Conservation (phyloP, 2,113 vertebrate genomes). For the Pitta sordida region DNA sequence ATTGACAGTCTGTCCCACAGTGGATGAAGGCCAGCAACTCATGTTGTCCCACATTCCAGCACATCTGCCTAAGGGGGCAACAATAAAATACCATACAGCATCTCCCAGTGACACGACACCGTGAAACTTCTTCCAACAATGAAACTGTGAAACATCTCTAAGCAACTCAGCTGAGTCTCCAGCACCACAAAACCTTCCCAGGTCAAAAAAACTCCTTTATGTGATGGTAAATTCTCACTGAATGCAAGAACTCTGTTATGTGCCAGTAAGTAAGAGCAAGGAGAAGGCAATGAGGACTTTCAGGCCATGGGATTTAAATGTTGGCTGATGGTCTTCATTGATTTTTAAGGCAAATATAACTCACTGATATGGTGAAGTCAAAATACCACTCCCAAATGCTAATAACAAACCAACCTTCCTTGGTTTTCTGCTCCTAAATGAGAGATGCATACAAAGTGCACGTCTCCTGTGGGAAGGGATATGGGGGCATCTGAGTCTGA, state of each 20-base stretch:
- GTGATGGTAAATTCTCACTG: background rate
- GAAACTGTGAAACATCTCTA: background rate
- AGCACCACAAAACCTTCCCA: background rate
- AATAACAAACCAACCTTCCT: background rate
- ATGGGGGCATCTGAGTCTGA: background rate
- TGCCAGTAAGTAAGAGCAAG: background rate
- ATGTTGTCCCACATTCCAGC: conserved; percentile 85
- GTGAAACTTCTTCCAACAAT: background rate
- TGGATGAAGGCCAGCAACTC: conserved; percentile 86
- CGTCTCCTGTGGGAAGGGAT: background rate
- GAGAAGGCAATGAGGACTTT: background rate
- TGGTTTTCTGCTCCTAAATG: background rate
- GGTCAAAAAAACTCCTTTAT: background rate
- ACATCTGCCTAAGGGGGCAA: conserved; percentile 61
- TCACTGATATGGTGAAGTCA: background rate
- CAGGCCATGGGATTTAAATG: background rate
- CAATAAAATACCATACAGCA: background rate
- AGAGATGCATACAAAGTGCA: background rate
- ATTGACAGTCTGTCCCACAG: conserved; percentile 75
- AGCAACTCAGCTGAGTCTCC: background rate
- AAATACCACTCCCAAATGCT: background rate
- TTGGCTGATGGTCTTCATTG: background rate
- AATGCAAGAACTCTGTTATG: background rate
- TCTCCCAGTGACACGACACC: background rate
- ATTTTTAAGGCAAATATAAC: background rate